These are phyloP conservation scores for Lepidothrix coronata DNA, from an alignment of 2,113 vertebrate genomes.

Conservation along the genomic window DNA sequence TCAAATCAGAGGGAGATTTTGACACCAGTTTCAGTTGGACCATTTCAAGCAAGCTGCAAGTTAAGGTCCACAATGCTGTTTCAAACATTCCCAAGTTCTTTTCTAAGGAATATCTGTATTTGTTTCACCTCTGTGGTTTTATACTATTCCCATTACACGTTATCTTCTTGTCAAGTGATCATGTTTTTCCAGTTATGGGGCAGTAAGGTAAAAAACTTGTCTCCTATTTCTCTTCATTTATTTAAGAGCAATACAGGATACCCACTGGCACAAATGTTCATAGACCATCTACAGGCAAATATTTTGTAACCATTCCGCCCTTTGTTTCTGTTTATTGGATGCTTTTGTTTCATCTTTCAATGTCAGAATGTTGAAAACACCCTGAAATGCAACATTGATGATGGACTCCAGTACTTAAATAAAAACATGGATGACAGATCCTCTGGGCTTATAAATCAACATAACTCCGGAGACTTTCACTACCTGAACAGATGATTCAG, in stretches of 20 bases:
- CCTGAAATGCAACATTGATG: not conserved
- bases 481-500: not conserved
- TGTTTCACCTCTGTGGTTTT: not conserved
- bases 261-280: not conserved
- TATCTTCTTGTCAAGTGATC: not conserved
- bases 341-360: not conserved
- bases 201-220: not conserved
- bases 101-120: not conserved
- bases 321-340: not conserved
- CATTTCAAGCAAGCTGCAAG: not conserved
- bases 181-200: not conserved
- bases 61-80: not conserved
- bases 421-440: not conserved
- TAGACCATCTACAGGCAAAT: not conserved
- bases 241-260: not conserved
- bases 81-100: not conserved
- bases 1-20: not conserved
- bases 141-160: not conserved
- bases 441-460: not conserved
- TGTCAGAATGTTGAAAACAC: not conserved
- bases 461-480: not conserved
- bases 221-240: not conserved
- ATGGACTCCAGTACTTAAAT: not conserved
- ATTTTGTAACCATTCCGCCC: not conserved
- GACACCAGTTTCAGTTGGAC: not conserved